A percentile compares a stretch with the other conserved stretches of the same genome.
These are phyloP conservation scores for Drosophila kikkawai DNA, from an alignment of 1,140 invertebrate species.

Conservation along the genomic window DNA sequence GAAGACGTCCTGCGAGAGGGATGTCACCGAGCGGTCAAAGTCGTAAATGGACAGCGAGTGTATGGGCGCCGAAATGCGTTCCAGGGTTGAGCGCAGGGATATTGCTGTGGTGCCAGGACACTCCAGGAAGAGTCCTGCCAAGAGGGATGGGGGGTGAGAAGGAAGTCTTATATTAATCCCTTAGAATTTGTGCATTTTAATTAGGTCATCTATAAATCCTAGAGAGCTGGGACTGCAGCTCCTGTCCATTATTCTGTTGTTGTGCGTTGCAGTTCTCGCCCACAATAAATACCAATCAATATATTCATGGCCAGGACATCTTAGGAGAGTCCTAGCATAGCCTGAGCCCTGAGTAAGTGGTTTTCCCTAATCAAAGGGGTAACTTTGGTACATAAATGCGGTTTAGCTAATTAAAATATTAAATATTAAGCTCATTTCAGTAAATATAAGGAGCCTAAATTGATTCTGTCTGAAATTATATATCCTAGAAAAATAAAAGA, in stretches of 20 bases:
- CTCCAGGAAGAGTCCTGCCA: constrained; percentile 92
- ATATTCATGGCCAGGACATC: constrained; percentile 3
- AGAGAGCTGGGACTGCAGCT: not conserved
- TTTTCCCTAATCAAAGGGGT: constrained; percentile 3
- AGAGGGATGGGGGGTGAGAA: no score
- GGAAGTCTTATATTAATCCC: not conserved
- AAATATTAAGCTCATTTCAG: no score
- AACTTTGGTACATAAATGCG: not conserved
- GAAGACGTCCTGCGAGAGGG: constrained; percentile 90
- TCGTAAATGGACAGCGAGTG: constrained; percentile 95
- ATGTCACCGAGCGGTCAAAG: constrained; percentile 90
- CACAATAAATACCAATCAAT: constrained; percentile 21
- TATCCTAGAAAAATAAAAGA: no score
- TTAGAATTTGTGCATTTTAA: constrained; percentile 47
- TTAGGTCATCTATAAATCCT: constrained; percentile 17
- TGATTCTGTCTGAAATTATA: no score
- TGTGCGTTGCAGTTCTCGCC: not conserved
- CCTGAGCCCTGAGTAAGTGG: not conserved
- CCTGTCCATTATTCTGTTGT: not conserved
- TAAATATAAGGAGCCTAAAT: no score
- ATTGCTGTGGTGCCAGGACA: constrained; percentile 89
- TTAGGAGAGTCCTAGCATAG: not conserved
- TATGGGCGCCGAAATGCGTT: constrained; percentile 88
- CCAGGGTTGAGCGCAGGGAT: constrained; percentile 85
- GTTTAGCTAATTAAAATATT: not conserved